Evolutionary conservation across 2,797 vertebrate genomes (phyloP).

Genomic region (Ctenopoma multispine): DNA sequence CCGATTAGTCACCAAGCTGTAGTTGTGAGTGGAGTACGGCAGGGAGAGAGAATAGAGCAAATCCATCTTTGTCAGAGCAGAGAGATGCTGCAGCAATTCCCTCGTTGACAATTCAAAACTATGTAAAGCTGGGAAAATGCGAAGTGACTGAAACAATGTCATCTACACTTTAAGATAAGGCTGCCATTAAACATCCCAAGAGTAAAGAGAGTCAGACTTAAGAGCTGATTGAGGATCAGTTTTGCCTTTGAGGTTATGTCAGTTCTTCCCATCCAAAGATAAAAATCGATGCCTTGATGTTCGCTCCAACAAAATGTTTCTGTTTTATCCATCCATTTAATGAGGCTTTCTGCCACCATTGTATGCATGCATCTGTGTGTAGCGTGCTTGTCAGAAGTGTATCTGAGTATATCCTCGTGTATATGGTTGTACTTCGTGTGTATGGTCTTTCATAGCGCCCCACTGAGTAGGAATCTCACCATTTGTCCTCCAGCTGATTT

Average conservation of each 20-base stretch:
- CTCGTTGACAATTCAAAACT: slow-evolving; percentile 49
- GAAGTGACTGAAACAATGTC: slow-evolving; percentile 73
- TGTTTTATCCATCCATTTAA: slow-evolving; percentile 71
- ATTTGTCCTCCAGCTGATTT: slow-evolving; percentile 84
- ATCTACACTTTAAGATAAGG: slow-evolving; percentile 61
- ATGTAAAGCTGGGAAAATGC: slow-evolving; percentile 57
- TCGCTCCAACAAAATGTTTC: slow-evolving; percentile 64
- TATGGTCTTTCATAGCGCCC: slow-evolving; percentile 40
- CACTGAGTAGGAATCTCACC: slow-evolving; percentile 72
- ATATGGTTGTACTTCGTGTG: slow-evolving; percentile 12
- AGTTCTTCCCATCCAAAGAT: slow-evolving; percentile 53
- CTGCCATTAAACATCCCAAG: slow-evolving; percentile 45
- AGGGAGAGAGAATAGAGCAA: slow-evolving; percentile 56
- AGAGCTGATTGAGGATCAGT: slow-evolving; percentile 61
- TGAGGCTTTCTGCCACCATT: slow-evolving; percentile 38
- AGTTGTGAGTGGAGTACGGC: slow-evolving; percentile 47
- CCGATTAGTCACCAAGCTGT: slow-evolving; percentile 58
- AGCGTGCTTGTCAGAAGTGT: slow-evolving; percentile 30
- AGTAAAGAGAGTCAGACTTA: slow-evolving; percentile 39
- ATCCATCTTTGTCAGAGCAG: slow-evolving; percentile 67
- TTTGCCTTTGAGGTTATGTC: slow-evolving; percentile 62
- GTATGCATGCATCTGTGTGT: slow-evolving; percentile 26
- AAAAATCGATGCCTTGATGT: slow-evolving; percentile 70
- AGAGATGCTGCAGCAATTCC: slow-evolving; percentile 42
- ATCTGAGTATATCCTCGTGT: slow-evolving; percentile 6